phyloP scores from a whole-genome alignment of 2,797 vertebrate genomes.

The Micromesistius poutassou region DNA sequence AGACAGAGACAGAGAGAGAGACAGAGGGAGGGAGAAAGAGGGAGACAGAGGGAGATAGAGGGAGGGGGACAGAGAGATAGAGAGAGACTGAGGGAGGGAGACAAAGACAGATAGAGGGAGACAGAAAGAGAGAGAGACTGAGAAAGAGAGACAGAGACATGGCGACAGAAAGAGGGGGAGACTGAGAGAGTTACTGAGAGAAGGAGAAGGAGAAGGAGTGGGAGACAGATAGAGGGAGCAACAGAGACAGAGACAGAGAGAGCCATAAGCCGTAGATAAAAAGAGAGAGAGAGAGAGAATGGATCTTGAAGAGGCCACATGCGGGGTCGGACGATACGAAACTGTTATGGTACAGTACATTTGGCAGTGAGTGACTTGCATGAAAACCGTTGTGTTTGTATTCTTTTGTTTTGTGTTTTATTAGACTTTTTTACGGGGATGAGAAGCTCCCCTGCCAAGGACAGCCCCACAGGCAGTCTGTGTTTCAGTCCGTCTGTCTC shows the following conservation, averaged over 20 bases:
- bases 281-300: background rate
- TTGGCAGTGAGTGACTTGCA: constrained; percentile 71
- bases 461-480: background rate
- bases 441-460: background rate
- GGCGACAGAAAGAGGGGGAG: constrained; percentile 40
- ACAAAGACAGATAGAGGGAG: background rate
- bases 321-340: constrained; percentile 62
- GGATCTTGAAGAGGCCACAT: constrained; percentile 41
- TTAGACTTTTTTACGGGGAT: background rate
- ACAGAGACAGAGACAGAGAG: background rate
- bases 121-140: background rate
- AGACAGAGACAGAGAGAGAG: constrained; percentile 36
- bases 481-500: constrained; percentile 1
- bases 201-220: background rate
- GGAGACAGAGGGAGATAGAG: background rate
- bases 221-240: background rate
- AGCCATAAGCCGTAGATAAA: background rate
- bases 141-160: background rate
- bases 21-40: background rate
- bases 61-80: background rate
- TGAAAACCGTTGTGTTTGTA: background rate
- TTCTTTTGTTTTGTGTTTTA: background rate
- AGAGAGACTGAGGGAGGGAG: background rate
- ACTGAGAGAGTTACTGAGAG: background rate
- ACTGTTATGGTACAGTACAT: constrained; percentile 60